Base-by-base conservation (phyloP, 1,140 invertebrate species). In the Orussus abietinus region DNA sequence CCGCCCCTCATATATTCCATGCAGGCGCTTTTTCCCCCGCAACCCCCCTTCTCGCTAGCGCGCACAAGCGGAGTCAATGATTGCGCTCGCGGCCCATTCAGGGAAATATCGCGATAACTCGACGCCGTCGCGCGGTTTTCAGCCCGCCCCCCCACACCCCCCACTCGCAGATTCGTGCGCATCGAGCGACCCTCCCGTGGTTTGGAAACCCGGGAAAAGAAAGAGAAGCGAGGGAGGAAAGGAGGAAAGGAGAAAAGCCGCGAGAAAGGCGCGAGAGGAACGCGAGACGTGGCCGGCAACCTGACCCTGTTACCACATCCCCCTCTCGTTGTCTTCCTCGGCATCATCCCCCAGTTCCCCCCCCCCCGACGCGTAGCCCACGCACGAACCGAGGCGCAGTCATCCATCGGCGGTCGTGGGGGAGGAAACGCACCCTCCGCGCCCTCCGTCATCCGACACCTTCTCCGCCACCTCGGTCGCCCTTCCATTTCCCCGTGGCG, bases 101-200 rank as follows among this genome's bases (percentile, higher is more conserved):
- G 47, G 45, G 53, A 58, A 58, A 53, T 51, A 57, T 57, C 53
- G 41, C 22, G 44, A 37, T 56, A 57, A 57, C 53, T 43, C 11
- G n/a, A 13, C 11, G 4, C 10, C 15, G 11, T 31, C n/a, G 4
- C 4, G n/a, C n/a, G 29, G 12, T 14, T 31, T 31, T 4, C 12
- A 4, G n/a, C 15, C 4, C 12, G n/a, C n/a, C n/a, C n/a, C n/a
- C n/a, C n/a, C n/a, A n/a, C n/a, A 31, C 12, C 10, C 14, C 9
- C n/a, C 18, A 10, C 33, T 18, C 32, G n/a, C 12, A 7, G 13
- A 35, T n/a, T 15, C 32, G 32, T 12, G 11, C 20, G 11, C n/a
- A n/a, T n/a, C n/a, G n/a, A n/a, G n/a, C n/a, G n/a, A n/a, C n/a
- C n/a, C n/a, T n/a, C n/a, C n/a, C n/a, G n/a, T n/a, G n/a, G n/a